These are phyloP conservation scores for Tholera decimalis DNA, from an alignment of 2,888 invertebrate species.

Conservation along the genomic window DNA sequence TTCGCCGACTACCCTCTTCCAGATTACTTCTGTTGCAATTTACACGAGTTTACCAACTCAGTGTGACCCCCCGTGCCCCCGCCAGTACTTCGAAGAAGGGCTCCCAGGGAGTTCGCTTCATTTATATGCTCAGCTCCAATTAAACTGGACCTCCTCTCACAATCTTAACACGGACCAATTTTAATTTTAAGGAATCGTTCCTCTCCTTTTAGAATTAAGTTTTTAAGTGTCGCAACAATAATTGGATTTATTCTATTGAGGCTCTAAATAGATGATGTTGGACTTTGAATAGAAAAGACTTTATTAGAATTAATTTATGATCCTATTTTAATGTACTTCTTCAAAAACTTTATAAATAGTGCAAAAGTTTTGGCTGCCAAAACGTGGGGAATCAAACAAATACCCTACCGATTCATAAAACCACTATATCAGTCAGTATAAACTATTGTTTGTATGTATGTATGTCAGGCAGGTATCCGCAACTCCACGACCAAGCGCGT, in stretches of 20 bases:
- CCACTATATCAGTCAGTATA: too few species aligned
- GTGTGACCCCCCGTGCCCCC: constrained; percentile 59
- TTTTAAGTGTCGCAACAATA: constrained; percentile 52
- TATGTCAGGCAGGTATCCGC: too few species aligned
- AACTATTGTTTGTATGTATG: too few species aligned
- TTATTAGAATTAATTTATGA: too few species aligned
- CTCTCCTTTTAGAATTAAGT: constrained; percentile 54
- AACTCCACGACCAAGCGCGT: too few species aligned
- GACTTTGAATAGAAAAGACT: background rate
- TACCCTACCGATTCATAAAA: too few species aligned
- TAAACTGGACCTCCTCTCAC: constrained; percentile 61
- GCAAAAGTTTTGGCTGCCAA: too few species aligned
- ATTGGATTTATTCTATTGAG: constrained; percentile 58
- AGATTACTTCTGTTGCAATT: constrained; percentile 77
- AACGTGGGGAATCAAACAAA: too few species aligned
- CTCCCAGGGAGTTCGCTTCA: constrained; percentile 49
- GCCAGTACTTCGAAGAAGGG: constrained; percentile 41
- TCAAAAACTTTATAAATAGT: too few species aligned
- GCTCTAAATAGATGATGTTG: background rate
- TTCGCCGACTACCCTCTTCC: constrained; percentile 70
- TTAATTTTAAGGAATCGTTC: constrained; percentile 65
- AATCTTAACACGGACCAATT: constrained; percentile 64
- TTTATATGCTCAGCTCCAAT: constrained; percentile 58
- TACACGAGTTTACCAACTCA: constrained; percentile 68
- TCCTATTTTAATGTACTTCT: too few species aligned